These are phyloP conservation scores for Ferrisia virgata DNA, from an alignment of 2,888 invertebrate genomes.

Conservation along the genomic window DNA sequence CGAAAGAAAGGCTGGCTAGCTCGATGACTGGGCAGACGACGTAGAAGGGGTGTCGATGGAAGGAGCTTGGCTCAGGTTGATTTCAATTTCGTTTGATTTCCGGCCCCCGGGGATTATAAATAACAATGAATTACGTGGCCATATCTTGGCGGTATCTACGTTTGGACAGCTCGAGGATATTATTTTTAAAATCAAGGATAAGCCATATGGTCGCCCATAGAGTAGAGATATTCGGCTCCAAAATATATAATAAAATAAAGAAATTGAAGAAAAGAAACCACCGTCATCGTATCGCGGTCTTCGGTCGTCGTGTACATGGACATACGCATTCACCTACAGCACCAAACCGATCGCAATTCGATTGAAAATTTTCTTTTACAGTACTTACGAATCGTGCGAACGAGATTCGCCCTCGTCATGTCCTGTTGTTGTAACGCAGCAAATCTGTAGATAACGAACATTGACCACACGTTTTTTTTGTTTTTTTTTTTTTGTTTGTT, in stretches of 20 bases:
- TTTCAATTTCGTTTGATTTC: slow-evolving; percentile 11
- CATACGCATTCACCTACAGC: background rate
- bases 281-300: too few species aligned
- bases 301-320: background rate
- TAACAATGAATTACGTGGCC: slow-evolving; percentile 1
- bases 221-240: too few species aligned
- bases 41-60: too few species aligned
- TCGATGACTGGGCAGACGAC: too few species aligned
- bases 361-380: background rate
- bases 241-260: too few species aligned
- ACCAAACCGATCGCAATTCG: too few species aligned
- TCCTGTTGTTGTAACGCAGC: too few species aligned
- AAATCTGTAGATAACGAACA: background rate
- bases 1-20: too few species aligned
- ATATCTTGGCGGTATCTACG: background rate
- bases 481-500: background rate
- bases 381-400: background rate
- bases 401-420: background rate
- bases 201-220: background rate
- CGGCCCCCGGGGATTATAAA: background rate
- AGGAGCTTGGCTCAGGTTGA: too few species aligned
- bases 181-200: background rate
- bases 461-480: background rate
- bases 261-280: too few species aligned
- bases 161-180: background rate